Evolutionary conservation across 2,113 vertebrate species (phyloP), one percentile per base, ranked within the genome.

Genomic region (Centropus bengalensis): DNA sequence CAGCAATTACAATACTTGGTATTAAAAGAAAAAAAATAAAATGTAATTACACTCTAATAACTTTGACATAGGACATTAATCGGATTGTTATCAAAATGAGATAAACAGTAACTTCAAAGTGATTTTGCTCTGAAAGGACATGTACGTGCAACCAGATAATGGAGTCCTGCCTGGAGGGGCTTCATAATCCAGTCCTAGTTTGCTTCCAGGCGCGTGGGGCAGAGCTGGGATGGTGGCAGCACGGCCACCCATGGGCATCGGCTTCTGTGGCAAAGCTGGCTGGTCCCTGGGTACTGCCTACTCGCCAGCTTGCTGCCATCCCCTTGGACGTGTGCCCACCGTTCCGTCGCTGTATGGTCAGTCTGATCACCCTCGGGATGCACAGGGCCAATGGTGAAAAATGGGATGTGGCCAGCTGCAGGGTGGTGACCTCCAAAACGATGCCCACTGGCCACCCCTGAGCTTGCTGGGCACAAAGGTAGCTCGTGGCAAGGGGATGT

Each of bases 31-130:
- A 56, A 38, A 17, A 3, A 47, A n/a, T n/a, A 45, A 47, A 89
- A 88, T 86, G 92, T 69, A 96, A 97, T 97, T 96, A 88, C 52
- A 83, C 80, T 83, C 68, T 95, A 97, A 97, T 97, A 97, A 95
- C 94, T 95, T 93, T 94, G 96, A 96, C 97, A 94, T 91, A 60
- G 96, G 97, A 92, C 96, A 89, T 95, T 88, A 96, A 97, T 94
- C 96, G 95, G 97, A 95, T 97, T 96, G 96, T 96, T 96, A 97
- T 97, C 96, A 74, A 94, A 97, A 93, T 10, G 91, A 91, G 88
- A 86, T 92, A 97, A 97, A 94, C 68, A 96, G 89, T 44, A 86
- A 67, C 96, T 96, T 97, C 91, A 95, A 91, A 96, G 97, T 67
- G 44, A 78, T 89, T 89, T 94, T 67, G 59, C 51, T 56, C 80